Evolutionary conservation across 2,113 vertebrate genomes (phyloP), one percentile per base, ranked within the genome.

Genomic region (Origma solitaria): DNA sequence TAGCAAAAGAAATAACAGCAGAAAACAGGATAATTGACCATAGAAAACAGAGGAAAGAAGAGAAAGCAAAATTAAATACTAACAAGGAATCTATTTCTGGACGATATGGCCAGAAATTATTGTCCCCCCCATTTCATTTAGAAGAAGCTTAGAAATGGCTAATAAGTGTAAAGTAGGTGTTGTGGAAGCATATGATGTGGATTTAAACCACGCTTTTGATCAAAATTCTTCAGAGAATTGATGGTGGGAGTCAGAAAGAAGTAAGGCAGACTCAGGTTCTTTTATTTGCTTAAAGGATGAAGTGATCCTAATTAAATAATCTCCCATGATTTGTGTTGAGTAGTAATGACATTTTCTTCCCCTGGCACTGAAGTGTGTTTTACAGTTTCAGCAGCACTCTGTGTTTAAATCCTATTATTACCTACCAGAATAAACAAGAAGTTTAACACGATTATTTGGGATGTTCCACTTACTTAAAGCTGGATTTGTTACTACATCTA

Each of bases 351-450:
- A 3, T 79, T 92, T 94, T 89, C 77, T 76, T 91, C 73, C 72
- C 12, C 53, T 69, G 57, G 40, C 38, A 82, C 37, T 10, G 8
- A 94, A 82, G 7, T 54, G 28, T 78, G 40, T 84, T 92, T 82
- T 92, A 91, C 57, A 84, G 49, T 79, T 95, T 89, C 84, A 68
- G 53, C 30, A 82, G 37, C 45, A 53, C 30, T 88, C 60, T 53
- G 27, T 56, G 24, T 69, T 89, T 89, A 89, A 95, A 95, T 92
- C 89, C 37, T 79, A 50, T 87, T 94, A 72, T 87, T 89, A 56
- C 44, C 70, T 85, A 89, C 49, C 53, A 76, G 84, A 85, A 75
- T 87, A 95, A 91, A 94, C 69, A 94, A 91, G 53, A 90, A 88
- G 23, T 92, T 87, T 91, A 84, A 87, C 40, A 45, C 0, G 3